Conservation (phyloP, 2,888 invertebrate genomes). For the Eucera pruinosa region DNA sequence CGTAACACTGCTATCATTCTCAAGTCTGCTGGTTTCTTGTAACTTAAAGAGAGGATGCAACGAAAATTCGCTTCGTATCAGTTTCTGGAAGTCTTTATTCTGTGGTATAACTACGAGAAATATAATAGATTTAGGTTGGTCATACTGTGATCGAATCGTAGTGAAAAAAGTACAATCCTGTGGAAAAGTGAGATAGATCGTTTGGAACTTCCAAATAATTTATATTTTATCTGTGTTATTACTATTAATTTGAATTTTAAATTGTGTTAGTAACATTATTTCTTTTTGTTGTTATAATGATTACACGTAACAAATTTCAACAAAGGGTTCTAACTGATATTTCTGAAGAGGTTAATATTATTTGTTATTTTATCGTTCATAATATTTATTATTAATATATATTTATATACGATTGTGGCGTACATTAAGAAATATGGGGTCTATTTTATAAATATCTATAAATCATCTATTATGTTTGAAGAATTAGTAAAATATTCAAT, state of each 20-base stretch:
- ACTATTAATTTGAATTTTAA: not conserved
- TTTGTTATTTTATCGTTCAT: not conserved
- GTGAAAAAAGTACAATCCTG: not conserved
- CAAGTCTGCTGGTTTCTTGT: too few relatives aligned
- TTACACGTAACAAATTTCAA: not conserved
- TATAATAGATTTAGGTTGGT: too few relatives aligned
- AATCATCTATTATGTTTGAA: too few relatives aligned
- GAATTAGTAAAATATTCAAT: too few relatives aligned
- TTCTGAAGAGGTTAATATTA: constrained; percentile 28
- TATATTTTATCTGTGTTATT: not conserved
- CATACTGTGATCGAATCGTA: not conserved
- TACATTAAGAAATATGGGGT: not conserved
- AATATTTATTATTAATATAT: not conserved
- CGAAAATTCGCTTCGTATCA: too few relatives aligned
- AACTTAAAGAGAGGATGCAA: too few relatives aligned
- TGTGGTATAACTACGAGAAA: too few relatives aligned
- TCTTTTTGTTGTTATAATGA: not conserved
- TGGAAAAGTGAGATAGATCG: not conserved
- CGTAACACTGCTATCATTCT: too few relatives aligned
- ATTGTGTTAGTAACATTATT: not conserved
- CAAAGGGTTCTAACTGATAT: not conserved
- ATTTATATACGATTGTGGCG: constrained; percentile 13
- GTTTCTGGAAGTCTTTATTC: too few relatives aligned
- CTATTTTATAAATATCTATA: not conserved
- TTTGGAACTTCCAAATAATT: not conserved